These are phyloP conservation scores for Nixonia krombeini DNA, from an alignment of 1,140 invertebrate species.

Conservation along the genomic window DNA sequence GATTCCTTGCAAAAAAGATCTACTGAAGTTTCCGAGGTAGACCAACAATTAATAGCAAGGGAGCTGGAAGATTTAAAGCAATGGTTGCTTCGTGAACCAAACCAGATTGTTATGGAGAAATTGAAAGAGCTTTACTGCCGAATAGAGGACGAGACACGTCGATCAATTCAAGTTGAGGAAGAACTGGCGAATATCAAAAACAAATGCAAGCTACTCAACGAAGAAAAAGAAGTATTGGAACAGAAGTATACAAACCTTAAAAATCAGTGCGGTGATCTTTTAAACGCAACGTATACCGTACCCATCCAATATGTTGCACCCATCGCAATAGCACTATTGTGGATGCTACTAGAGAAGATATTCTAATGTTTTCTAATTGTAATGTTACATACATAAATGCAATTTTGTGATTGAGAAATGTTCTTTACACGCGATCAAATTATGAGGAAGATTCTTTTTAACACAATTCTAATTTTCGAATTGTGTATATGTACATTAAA, in stretches of 20 bases:
- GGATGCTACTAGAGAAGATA: constrained; percentile 65
- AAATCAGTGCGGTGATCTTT: constrained; percentile 62
- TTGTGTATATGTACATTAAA: too few species aligned
- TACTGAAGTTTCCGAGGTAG: not conserved
- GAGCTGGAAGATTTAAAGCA: constrained; percentile 38
- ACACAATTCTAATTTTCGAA: too few species aligned
- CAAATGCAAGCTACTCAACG: constrained; percentile 65
- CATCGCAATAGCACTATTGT: constrained; percentile 59
- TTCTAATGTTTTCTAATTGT: not conserved
- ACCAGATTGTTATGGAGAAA: constrained; percentile 50
- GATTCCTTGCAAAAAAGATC: too few species aligned
- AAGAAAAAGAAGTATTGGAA: constrained; percentile 68
- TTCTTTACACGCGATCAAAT: too few species aligned
- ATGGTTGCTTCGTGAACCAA: constrained; percentile 55
- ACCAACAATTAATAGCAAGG: not conserved
- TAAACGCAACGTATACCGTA: constrained; percentile 62
- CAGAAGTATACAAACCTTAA: constrained; percentile 64
- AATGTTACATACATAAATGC: not conserved
- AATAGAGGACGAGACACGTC: constrained; percentile 64
- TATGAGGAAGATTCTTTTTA: too few species aligned
- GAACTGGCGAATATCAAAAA: constrained; percentile 72
- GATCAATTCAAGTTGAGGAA: constrained; percentile 58
- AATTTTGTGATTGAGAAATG: too few species aligned
- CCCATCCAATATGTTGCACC: constrained; percentile 68
- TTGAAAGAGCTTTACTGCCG: constrained; percentile 56